Evolutionary conservation across 2,113 vertebrate species (phyloP).

Genomic region (Anseranas semipalmata): DNA sequence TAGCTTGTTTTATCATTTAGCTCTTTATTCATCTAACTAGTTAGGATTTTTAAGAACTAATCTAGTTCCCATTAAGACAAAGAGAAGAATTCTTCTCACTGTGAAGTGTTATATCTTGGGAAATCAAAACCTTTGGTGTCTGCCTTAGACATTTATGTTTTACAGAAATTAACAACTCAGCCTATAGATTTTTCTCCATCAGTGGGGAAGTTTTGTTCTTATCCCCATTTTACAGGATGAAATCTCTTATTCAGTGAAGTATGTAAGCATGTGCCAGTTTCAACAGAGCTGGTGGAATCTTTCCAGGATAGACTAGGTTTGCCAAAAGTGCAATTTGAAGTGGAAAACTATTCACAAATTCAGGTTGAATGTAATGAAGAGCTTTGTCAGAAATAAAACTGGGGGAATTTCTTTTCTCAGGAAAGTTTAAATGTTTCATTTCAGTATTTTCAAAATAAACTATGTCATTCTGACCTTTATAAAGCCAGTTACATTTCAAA

Average conservation of each 20-base stretch:
- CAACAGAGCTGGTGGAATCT: slow-evolving; percentile 55
- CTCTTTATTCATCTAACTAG: slow-evolving; percentile 13
- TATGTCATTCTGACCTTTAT: neutral
- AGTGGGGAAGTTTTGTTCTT: slow-evolving; percentile 39
- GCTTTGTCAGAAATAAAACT: slow-evolving; percentile 36
- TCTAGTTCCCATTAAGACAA: slow-evolving; percentile 16
- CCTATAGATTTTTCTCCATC: slow-evolving; percentile 12
- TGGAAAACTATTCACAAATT: slow-evolving; percentile 54
- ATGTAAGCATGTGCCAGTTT: slow-evolving; percentile 59
- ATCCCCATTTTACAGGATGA: slow-evolving; percentile 47
- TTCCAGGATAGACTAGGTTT: slow-evolving; percentile 41
- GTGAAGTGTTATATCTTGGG: neutral
- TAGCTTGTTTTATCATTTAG: neutral
- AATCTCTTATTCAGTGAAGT: slow-evolving; percentile 49
- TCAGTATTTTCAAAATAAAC: slow-evolving; percentile 22
- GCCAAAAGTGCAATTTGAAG: slow-evolving; percentile 58
- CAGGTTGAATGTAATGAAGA: slow-evolving; percentile 34
- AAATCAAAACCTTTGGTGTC: neutral
- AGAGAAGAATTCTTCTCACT: neutral
- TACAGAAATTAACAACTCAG: neutral
- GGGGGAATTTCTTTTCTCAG: neutral
- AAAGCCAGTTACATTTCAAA: neutral
- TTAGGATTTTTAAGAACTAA: slow-evolving; percentile 19
- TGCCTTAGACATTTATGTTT: neutral
- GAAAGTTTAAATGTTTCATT: neutral